phyloP scores from a whole-genome alignment of 2,888 invertebrate species.

The Mesochorus sp. region DNA sequence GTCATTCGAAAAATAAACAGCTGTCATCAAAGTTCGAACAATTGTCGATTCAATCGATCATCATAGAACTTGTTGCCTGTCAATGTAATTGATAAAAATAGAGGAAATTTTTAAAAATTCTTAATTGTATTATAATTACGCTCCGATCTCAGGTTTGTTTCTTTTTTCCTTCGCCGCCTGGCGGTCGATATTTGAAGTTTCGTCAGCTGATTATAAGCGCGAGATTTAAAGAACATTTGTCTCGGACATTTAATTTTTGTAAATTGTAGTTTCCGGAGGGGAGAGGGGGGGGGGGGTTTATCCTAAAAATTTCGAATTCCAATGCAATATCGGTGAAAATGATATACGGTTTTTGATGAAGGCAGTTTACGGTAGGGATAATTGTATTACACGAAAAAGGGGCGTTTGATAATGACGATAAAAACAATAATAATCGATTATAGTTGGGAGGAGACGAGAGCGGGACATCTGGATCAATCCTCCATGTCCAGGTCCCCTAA shows the following conservation, averaged over 20 bases:
- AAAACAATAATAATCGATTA: conserved; percentile 50
- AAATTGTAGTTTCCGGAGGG: neutral
- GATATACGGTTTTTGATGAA: conserved; percentile 36
- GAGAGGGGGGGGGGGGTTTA: too few species aligned
- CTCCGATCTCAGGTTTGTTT: neutral
- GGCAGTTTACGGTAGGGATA: conserved; percentile 59
- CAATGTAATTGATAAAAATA: neutral
- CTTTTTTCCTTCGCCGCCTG: neutral
- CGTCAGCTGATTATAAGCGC: neutral
- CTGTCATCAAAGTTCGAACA: neutral
- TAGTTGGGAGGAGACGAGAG: conserved; percentile 62
- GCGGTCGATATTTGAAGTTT: conserved; percentile 1
- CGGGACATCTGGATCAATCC: conserved; percentile 82
- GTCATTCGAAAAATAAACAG: too few species aligned
- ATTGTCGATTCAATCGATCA: neutral
- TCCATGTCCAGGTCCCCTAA: conserved; percentile 90
- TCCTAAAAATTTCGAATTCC: too few species aligned
- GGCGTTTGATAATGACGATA: conserved; percentile 40
- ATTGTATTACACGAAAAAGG: conserved; percentile 45
- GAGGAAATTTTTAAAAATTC: neutral
- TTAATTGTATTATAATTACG: neutral
- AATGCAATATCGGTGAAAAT: conserved; percentile 50
- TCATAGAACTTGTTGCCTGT: conserved; percentile 2
- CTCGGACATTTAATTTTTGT: neutral
- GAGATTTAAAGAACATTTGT: neutral